Evolutionary conservation across 2,888 invertebrate genomes (phyloP).

Genomic region (Halictus quadricinctus): DNA sequence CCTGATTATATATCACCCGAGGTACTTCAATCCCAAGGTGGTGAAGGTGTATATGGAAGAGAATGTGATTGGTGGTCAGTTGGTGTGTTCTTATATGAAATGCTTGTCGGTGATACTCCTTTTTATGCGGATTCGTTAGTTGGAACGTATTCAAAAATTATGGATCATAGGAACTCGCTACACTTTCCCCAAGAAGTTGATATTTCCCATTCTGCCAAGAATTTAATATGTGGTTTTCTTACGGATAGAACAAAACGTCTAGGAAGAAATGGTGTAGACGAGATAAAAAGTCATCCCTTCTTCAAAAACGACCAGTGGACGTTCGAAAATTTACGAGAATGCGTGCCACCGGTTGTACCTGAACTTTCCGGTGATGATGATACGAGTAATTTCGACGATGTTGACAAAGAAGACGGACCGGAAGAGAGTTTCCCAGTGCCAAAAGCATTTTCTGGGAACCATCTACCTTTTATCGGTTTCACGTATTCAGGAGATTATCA

Average conservation of each 20-base stretch:
- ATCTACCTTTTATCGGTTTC: constrained; percentile 99
- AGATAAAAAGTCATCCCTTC: constrained; percentile 97
- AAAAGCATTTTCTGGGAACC: constrained; percentile 99
- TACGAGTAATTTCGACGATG: constrained; percentile 99
- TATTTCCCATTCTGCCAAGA: constrained; percentile 93
- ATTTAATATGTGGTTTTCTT: constrained; percentile 95
- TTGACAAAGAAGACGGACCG: constrained; percentile 95
- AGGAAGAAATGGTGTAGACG: constrained; percentile 95
- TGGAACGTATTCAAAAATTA: constrained; percentile 99
- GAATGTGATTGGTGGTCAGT: constrained; percentile 99
- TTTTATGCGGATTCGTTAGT: constrained; percentile 99
- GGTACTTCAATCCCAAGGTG: constrained; percentile 98
- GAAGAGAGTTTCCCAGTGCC: constrained; percentile 98
- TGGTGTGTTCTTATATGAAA: constrained; percentile 99
- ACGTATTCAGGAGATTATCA: constrained; percentile 98
- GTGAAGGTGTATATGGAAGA: constrained; percentile 96
- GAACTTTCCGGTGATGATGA: constrained; percentile 98
- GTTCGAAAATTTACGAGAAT: constrained; percentile 96
- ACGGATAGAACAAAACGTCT: constrained; percentile 95
- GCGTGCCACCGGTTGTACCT: constrained; percentile 98
- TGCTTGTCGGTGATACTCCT: constrained; percentile 99
- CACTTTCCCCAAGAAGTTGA: constrained; percentile 97
- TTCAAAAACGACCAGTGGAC: constrained; percentile 99
- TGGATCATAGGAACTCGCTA: constrained; percentile 98
- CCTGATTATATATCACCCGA: constrained; percentile 99